Evolutionary conservation across 2,113 vertebrate genomes (phyloP).

Genomic region (Asarcornis scutulata): DNA sequence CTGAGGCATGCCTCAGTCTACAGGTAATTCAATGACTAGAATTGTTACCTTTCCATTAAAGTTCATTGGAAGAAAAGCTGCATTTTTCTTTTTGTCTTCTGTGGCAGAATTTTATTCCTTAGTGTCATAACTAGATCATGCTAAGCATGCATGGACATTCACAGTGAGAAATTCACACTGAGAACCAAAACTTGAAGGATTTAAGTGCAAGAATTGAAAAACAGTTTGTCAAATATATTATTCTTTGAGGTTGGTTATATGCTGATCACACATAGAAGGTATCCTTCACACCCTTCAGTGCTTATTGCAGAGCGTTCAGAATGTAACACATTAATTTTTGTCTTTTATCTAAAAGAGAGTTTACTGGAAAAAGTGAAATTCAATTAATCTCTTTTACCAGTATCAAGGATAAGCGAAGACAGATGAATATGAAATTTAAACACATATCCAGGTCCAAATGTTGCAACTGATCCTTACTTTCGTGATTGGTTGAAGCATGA

Average conservation of each 20-base stretch:
- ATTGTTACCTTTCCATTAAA: background rate
- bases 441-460: conserved; percentile 5
- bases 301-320: background rate
- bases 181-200: background rate
- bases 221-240: background rate
- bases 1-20: background rate
- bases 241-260: background rate
- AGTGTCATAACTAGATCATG: background rate
- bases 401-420: background rate
- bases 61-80: background rate
- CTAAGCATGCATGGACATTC: background rate
- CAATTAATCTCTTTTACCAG: conserved; percentile 37
- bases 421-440: conserved; percentile 24
- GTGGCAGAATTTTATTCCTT: background rate
- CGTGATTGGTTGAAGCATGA: background rate
- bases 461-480: conserved; percentile 6
- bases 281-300: background rate
- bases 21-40: conserved; percentile 1
- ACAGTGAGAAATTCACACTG: background rate
- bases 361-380: conserved; percentile 46
- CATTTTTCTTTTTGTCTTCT: background rate
- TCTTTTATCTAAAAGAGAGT: conserved; percentile 32
- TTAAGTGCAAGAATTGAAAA: background rate
- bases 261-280: background rate
- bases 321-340: conserved; percentile 20